Conservation (phyloP, 1,140 invertebrate genomes). For the Drosophila neocordata region DNA sequence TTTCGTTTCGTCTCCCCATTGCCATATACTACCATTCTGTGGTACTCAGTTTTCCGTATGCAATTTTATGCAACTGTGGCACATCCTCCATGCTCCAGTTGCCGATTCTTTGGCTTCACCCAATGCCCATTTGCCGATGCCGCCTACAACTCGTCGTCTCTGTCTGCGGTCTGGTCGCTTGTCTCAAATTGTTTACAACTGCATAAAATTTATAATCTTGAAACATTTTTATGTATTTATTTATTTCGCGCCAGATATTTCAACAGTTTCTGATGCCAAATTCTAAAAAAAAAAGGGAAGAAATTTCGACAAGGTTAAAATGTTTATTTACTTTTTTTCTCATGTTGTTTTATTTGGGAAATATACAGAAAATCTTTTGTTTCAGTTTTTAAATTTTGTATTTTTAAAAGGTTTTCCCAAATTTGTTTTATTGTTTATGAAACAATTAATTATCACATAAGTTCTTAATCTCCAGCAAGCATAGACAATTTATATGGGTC, state of each 20-base stretch:
- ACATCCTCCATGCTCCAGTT: conserved; percentile 42
- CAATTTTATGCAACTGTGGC: conserved; percentile 80
- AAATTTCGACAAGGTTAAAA: no score
- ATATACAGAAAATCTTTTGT: no score
- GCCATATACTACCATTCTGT: conserved; percentile 61
- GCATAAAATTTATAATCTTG: conserved; percentile 80
- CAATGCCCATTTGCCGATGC: conserved; percentile 7
- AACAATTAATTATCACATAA: conserved; percentile 33
- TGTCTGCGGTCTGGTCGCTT: conserved; percentile 29
- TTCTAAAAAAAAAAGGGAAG: neutral
- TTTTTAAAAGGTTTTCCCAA: neutral
- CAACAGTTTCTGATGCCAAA: conserved; percentile 17
- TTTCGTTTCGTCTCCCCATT: conserved; percentile 40
- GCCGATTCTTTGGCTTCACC: conserved; percentile 19
- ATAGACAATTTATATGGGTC: conserved; percentile 50
- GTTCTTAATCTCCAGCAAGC: conserved; percentile 44
- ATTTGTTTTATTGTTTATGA: neutral
- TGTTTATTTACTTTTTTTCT: no score
- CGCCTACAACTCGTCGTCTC: neutral
- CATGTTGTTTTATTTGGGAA: no score
- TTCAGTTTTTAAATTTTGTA: no score
- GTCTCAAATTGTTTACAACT: conserved; percentile 75
- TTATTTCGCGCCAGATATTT: conserved; percentile 66
- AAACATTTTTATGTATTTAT: conserved; percentile 79
- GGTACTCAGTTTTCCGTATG: conserved; percentile 67